phyloP scores from a whole-genome alignment of 2,113 vertebrate species.

The Alexandromys fortis region DNA sequence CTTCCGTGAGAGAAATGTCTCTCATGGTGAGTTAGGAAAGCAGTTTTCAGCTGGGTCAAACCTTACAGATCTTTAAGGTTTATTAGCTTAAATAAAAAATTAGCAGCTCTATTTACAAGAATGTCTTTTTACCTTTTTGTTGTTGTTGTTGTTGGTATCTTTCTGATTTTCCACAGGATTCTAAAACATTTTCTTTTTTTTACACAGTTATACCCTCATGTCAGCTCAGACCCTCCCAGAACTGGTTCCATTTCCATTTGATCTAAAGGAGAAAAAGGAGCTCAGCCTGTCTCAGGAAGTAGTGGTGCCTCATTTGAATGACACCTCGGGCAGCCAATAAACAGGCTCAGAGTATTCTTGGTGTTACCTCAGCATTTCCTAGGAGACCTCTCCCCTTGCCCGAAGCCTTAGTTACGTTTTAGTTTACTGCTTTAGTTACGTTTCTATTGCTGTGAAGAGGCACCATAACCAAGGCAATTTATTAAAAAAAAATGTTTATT shows the following conservation, averaged over 20 bases:
- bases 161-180: neutral
- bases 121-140: neutral
- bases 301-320: neutral
- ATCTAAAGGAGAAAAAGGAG: neutral
- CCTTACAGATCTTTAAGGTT: constrained; percentile 85
- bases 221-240: no score
- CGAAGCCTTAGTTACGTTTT: neutral
- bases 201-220: neutral
- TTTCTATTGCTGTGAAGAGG: neutral
- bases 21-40: constrained; percentile 87
- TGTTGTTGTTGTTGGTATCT: no score
- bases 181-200: neutral
- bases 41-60: constrained; percentile 88
- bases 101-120: neutral
- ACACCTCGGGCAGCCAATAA: neutral
- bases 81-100: no score
- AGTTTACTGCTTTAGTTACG: neutral
- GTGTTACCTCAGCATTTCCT: neutral
- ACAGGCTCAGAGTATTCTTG: neutral
- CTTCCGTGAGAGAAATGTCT: constrained; percentile 88
- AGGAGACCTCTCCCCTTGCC: neutral
- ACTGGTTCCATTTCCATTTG: neutral
- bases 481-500: neutral
- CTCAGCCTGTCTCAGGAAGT: neutral
- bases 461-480: neutral